Evolutionary conservation across 2,113 vertebrate genomes (phyloP), one percentile per base, ranked within the genome.

Genomic region (Microtus richardsoni): DNA sequence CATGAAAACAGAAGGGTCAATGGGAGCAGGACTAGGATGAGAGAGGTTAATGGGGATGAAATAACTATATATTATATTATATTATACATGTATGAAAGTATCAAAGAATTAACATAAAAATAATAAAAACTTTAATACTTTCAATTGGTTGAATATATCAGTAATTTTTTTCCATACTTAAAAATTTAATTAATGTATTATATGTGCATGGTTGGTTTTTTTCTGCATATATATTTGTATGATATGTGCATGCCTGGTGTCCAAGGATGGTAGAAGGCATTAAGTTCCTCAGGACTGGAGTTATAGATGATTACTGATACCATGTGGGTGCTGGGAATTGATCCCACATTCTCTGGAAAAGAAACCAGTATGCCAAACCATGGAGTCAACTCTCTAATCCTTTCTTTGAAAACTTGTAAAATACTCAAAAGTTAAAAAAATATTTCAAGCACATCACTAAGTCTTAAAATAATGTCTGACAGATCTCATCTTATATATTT

Each of bases 371-470:
- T 5, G 60, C 80, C 41, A 84, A 84, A 83, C 58, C n/a, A 83
- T 17, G 3, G 26, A 62, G 12, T 24, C 36, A 83, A 41, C 13
- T 80, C 19, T 82, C 52, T 82, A 39, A 54, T 82, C 12, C 78
- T 54, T 26, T 30, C 60, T 52, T 87, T 75, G 49, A 95, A 94
- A 90, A 74, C 24, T 83, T 36, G 52, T 66, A 49, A 90, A 95
- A 92, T 86, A 96, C 54, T 95, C 64, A 94, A 64, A 66, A 73
- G 68, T 52, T 92, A 93, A 96, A 91, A 86, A 3, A 68, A 28
- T 70, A 41, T 80, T 86, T 89, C 47, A 85, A 82, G 60, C 5
- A 85, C 28, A 73, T 89, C 73, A 85, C 10, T 30, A 52, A 87
- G 33, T 74, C 68, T 62, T 96, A 44, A 12, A 92, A 90, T 82